phyloP scores from a whole-genome alignment of 1,140 invertebrate species.

The Ceratina australensis region DNA sequence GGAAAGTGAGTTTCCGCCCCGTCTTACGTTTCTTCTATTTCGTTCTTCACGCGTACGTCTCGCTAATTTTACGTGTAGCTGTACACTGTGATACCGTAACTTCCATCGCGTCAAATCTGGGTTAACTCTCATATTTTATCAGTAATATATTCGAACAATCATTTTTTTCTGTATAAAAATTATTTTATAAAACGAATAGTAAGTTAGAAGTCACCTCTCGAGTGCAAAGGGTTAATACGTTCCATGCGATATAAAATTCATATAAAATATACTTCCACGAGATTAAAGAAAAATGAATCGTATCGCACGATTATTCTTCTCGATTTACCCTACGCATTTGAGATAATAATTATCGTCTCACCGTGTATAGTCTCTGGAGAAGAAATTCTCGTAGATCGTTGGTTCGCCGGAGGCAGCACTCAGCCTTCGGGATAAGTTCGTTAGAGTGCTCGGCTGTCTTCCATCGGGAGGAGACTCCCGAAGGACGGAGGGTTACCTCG shows the following conservation, averaged over 20 bases:
- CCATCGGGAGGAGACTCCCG: constrained; percentile 52
- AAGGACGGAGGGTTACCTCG: constrained; percentile 56
- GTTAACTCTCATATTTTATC: too few species aligned
- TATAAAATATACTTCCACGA: too few species aligned
- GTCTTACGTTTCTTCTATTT: constrained; percentile 42
- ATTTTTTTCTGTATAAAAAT: too few species aligned
- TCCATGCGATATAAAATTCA: too few species aligned
- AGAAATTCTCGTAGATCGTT: constrained; percentile 51
- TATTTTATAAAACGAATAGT: too few species aligned
- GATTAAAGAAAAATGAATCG: too few species aligned
- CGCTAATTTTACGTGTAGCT: background rate
- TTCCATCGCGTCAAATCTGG: background rate
- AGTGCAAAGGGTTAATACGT: too few species aligned
- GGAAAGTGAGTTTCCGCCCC: constrained; percentile 69
- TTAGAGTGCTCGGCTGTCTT: constrained; percentile 65
- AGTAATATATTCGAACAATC: too few species aligned
- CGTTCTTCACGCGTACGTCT: constrained; percentile 26
- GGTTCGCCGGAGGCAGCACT: constrained; percentile 52
- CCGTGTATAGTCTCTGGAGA: background rate
- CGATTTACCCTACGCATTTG: too few species aligned
- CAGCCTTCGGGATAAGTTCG: constrained; percentile 71
- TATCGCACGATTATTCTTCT: too few species aligned
- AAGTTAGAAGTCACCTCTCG: too few species aligned
- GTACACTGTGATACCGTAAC: constrained; percentile 20
- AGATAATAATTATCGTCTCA: constrained; percentile 15